Percentiles rank a stretch among this genome's conserved stretches.
Evolutionary conservation across 1,140 invertebrate genomes (phyloP).

Genomic region (Hestina assimilis): DNA sequence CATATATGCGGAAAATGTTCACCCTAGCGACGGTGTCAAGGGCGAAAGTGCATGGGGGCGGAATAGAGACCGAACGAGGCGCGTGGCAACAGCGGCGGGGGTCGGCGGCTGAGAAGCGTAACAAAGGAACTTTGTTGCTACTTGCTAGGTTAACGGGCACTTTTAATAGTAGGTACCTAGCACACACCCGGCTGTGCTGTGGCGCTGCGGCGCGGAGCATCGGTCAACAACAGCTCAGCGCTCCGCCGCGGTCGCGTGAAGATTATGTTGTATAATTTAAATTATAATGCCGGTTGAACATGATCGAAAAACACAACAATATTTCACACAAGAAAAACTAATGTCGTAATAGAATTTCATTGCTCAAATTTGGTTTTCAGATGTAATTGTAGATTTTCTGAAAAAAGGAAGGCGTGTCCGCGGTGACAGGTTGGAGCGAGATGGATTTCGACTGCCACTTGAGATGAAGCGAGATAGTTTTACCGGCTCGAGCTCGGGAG

Average conservation of each 20-base stretch:
- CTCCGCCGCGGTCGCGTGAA: neutral
- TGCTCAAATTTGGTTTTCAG: neutral
- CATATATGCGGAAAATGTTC: constrained; percentile 8
- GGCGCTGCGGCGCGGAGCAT: constrained; percentile 3
- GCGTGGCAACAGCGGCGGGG: constrained; percentile 18
- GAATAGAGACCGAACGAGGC: neutral
- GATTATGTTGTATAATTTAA: neutral
- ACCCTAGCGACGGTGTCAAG: constrained; percentile 23
- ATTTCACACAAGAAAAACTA: too few relatives aligned
- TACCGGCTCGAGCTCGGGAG: neutral
- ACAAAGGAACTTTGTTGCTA: constrained; percentile 22
- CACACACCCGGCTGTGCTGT: constrained; percentile 1
- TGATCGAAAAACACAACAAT: too few relatives aligned
- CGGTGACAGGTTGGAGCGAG: neutral
- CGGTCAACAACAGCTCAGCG: constrained; percentile 36
- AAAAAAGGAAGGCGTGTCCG: constrained; percentile 11
- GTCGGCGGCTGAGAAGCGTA: neutral
- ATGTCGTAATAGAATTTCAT: neutral
- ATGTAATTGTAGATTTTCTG: constrained; percentile 5
- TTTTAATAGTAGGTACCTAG: constrained; percentile 6
- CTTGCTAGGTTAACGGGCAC: constrained; percentile 19
- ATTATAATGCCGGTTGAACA: too few relatives aligned
- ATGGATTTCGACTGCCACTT: neutral
- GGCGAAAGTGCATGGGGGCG: constrained; percentile 15
- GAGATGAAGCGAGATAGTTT: constrained; percentile 7